Percentiles rank a stretch among this genome's conserved stretches.
Evolutionary conservation across 2,113 vertebrate genomes (phyloP).

Genomic region (Leptobrachium ailaonicum): DNA sequence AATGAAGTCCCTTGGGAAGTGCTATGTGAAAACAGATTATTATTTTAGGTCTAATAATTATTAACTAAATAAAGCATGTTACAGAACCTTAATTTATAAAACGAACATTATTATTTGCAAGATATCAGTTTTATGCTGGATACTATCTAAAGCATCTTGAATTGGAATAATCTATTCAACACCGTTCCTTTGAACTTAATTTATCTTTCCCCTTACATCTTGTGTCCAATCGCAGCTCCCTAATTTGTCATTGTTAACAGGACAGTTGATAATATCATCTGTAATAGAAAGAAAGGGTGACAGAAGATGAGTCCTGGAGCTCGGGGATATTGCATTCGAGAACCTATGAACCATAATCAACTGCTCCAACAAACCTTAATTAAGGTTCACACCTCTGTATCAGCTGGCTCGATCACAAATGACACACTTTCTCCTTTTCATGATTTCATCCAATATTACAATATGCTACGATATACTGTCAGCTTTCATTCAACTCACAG

Average conservation of each 20-base stretch:
- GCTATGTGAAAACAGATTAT: too few relatives aligned
- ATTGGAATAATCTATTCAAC: background rate
- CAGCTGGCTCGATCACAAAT: conserved; percentile 8
- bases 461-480: background rate
- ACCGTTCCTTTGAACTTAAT: background rate
- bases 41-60: too few relatives aligned
- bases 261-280: conserved; percentile 6
- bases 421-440: conserved; percentile 18
- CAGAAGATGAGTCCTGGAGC: background rate
- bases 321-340: background rate
- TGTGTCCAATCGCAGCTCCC: background rate
- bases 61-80: too few relatives aligned
- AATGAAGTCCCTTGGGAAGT: too few relatives aligned
- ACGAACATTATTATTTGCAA: too few relatives aligned
- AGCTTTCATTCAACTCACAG: background rate
- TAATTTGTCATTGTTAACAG: background rate
- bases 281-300: background rate
- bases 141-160: too few relatives aligned
- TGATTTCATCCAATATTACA: background rate
- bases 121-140: too few relatives aligned
- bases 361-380: conserved; percentile 12
- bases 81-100: too few relatives aligned
- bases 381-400: background rate
- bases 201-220: background rate
- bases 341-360: conserved; percentile 24